A percentile compares a stretch with the other conserved stretches of the same genome.
These are phyloP conservation scores for Clarias batrachus DNA, from an alignment of 2,113 vertebrate species.

Conservation along the genomic window DNA sequence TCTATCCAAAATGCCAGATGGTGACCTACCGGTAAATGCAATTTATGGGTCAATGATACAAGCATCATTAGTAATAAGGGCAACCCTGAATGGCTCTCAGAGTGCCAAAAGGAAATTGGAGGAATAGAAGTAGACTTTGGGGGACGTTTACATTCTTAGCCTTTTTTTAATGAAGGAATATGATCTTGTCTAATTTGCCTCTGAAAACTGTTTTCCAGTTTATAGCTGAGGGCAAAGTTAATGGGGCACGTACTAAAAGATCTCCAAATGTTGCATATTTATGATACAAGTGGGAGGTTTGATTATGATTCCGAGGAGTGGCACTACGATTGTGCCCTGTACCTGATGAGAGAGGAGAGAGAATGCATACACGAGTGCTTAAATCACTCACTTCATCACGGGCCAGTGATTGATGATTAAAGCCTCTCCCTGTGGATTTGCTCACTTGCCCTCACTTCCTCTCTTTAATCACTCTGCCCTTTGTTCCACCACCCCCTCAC, in stretches of 20 bases:
- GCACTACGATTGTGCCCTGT: conserved; percentile 26
- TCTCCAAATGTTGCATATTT: conserved; percentile 39
- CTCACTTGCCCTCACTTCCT: conserved; percentile 19
- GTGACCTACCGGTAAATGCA: conserved; percentile 50
- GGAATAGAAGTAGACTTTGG: conserved; percentile 9
- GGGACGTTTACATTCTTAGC: neutral
- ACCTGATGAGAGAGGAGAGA: conserved; percentile 43
- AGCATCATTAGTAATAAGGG: conserved; percentile 36
- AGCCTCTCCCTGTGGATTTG: conserved; percentile 9
- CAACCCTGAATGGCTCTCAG: conserved; percentile 3
- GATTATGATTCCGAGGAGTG: conserved; percentile 16
- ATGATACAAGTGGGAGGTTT: conserved; percentile 16
- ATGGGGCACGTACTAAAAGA: neutral
- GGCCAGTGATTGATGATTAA: conserved; percentile 42
- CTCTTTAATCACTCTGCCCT: conserved; percentile 35
- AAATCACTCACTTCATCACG: conserved; percentile 42
- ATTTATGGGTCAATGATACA: conserved; percentile 51
- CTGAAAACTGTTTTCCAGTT: neutral
- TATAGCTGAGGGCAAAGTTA: neutral
- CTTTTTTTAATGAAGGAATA: neutral
- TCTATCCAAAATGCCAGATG: conserved; percentile 47
- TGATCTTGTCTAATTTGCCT: neutral
- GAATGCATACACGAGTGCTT: conserved; percentile 15
- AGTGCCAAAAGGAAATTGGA: neutral
- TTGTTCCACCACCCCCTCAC: conserved; percentile 17